Evolutionary conservation across 2,113 vertebrate genomes (phyloP), one percentile per base, ranked within the genome.

Genomic region (Ceratotherium simum): DNA sequence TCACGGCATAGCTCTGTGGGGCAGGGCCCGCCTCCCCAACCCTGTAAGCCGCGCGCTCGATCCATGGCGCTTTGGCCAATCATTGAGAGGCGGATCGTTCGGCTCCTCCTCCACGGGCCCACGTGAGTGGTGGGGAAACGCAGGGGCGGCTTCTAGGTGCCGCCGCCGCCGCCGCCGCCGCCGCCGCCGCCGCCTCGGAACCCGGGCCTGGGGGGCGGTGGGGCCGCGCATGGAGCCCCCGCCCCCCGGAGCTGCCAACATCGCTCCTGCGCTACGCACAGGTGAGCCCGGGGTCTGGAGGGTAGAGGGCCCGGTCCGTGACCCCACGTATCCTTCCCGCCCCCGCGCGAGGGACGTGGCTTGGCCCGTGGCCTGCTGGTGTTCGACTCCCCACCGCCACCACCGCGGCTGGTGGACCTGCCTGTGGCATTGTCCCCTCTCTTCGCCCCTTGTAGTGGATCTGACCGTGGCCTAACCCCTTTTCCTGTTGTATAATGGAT

Each of bases 171-270:
- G 0, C 95, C 51, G 3, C 83, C 20, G 2, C 94, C 88, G 5
- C 92, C 72, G 29, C 79, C 70, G 18, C 90, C 14, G 33, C 87
- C 64, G 62, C 96, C 95, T 97, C 69, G 33, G 94, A 95, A 48
- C 80, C 91, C 72, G 25, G 95, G 98, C 97, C 88, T 95, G 97
- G 95, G 96, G 97, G 97, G 94, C 97, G 97, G 96, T 98, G 97
- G 97, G 97, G 97, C 97, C 25, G 88, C 96, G 78, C 96, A 98
- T 98, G 98, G 98, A 98, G 98, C 97, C 98, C 91, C 97, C 97
- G 96, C 96, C 98, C 96, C 97, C 98, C 95, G 98, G 97, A 94
- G 96, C 98, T 96, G 95, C 89, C 69, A 94, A 54, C 29, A 84
- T 80, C 4, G 36, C 93, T n/a, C 31, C 94, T 18, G 42, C 97